Evolutionary conservation across 2,797 vertebrate genomes (phyloP), one percentile per base, ranked within the genome.

Genomic region (Pterois miles): DNA sequence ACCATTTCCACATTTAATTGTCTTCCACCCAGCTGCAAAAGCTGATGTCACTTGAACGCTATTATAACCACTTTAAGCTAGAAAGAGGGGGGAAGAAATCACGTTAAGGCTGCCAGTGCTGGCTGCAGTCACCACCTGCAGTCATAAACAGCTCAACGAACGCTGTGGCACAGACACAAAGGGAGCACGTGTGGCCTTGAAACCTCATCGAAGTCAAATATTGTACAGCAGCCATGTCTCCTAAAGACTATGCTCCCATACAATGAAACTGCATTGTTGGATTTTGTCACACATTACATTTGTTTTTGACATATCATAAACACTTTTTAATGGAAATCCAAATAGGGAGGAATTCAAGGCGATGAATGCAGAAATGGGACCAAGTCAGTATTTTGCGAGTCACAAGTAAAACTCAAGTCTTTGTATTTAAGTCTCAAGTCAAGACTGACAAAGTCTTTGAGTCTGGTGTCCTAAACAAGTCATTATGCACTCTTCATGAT

Each of bases 1-100:
- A 36, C 20, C 70, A 70, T 71, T 84, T 89, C 76, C 86, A 89
- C 84, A 89, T 89, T 89, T 92, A 90, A 93, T 91, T 86, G 82
- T 88, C 82, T 87, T 92, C 89, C 85, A 86, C 48, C 86, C 93
- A 95, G 95, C 94, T 95, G 93, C 87, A 84, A 82, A 84, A 40
- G 84, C 91, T 94, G 93, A 93, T 94, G 94, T 95, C 93, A 94
- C 78, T 93, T 77, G 34, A 91, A 93, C 59, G 65, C 85, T 79
- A 87, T 93, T 92, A 78, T 77, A 91, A 89, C 80, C 50, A 65
- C 70, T 90, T 92, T 78, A 80, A 91, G 83, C 78, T 68, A 54
- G 22, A 82, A 81, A 71, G n/a, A 11, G 7, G 29, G 8, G n/a
- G 14, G n/a, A 23, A 57, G 48, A 57, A 68, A 68, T 82, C 68